Percentiles rank a stretch among this genome's conserved stretches.
phyloP scores from a whole-genome alignment of 2,888 invertebrate genomes.

The Neoscelio sp. region DNA sequence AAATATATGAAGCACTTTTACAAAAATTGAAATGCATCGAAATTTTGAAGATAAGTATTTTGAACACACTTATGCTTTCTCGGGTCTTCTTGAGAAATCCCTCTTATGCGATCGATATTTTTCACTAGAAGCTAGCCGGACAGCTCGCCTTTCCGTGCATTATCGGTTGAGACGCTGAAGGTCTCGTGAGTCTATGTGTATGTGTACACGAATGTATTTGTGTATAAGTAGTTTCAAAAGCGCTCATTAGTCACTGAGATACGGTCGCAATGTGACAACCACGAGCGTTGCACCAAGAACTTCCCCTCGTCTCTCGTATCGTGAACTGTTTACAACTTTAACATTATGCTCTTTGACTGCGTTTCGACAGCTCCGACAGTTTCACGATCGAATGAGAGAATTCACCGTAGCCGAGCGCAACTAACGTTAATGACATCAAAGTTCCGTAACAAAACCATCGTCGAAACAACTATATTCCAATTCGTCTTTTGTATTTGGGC shows the following conservation, averaged over 20 bases:
- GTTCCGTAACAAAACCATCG: conserved; percentile 68
- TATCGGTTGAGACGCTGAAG: conserved; percentile 51
- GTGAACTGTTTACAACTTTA: conserved; percentile 78
- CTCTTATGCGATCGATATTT: conserved; percentile 57
- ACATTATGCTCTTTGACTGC: conserved; percentile 79
- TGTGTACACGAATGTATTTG: conserved; percentile 51
- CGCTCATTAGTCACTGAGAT: conserved; percentile 80
- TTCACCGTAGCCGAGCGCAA: conserved; percentile 67
- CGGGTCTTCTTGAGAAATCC: conserved; percentile 43
- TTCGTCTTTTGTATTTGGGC: conserved; percentile 51
- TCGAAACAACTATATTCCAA: conserved; percentile 61
- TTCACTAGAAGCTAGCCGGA: conserved; percentile 47
- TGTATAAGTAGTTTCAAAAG: conserved; percentile 75
- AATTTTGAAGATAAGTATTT: conserved; percentile 48
- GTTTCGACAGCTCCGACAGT: conserved; percentile 80
- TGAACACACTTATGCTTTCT: conserved; percentile 48
- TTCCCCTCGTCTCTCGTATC: conserved; percentile 77
- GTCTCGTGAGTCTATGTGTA: conserved; percentile 37
- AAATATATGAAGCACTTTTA: neutral
- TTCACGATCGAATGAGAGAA: conserved; percentile 77
- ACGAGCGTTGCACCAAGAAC: conserved; percentile 75
- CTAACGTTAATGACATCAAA: conserved; percentile 77
- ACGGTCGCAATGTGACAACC: conserved; percentile 79
- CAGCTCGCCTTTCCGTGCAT: conserved; percentile 52
- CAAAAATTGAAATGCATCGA: conserved; percentile 28